A percentile compares a stretch with the other conserved stretches of the same genome.
Conservation (phyloP, 2,888 invertebrate genomes). For the Parnassius smintheus region DNA sequence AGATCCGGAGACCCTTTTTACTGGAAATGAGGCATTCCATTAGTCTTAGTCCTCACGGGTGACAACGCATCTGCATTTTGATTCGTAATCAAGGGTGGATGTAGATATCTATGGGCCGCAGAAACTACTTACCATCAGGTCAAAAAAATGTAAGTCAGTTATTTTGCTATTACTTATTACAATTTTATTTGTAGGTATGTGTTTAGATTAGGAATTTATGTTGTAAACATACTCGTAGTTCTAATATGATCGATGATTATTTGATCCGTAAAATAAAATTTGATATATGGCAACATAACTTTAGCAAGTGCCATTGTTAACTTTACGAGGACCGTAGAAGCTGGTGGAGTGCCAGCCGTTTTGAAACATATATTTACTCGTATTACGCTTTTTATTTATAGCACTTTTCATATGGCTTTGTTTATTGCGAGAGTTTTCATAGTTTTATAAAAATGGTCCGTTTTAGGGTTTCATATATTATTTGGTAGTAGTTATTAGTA, state of each 20-base stretch:
- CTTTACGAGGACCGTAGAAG: background rate
- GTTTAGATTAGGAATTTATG: too few relatives aligned
- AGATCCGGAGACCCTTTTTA: too few relatives aligned
- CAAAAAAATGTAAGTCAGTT: too few relatives aligned
- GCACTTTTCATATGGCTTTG: background rate
- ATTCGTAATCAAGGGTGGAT: too few relatives aligned
- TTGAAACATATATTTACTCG: background rate
- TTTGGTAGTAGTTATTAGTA: background rate
- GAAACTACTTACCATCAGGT: too few relatives aligned
- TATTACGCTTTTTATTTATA: constrained; percentile 15
- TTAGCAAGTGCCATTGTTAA: constrained; percentile 2
- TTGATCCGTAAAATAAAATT: background rate
- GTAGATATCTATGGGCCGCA: too few relatives aligned
- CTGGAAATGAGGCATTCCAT: too few relatives aligned
- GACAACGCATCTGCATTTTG: too few relatives aligned
- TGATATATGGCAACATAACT: background rate
- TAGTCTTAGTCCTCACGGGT: too few relatives aligned
- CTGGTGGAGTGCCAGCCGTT: background rate
- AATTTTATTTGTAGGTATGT: too few relatives aligned
- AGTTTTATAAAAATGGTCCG: background rate
- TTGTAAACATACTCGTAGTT: background rate
- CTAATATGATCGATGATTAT: background rate
- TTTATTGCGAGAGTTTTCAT: background rate
- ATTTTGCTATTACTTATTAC: too few relatives aligned
- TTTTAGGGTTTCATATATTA: background rate